Conservation (phyloP, 2,113 vertebrate species). For the Aphelocoma coerulescens region DNA sequence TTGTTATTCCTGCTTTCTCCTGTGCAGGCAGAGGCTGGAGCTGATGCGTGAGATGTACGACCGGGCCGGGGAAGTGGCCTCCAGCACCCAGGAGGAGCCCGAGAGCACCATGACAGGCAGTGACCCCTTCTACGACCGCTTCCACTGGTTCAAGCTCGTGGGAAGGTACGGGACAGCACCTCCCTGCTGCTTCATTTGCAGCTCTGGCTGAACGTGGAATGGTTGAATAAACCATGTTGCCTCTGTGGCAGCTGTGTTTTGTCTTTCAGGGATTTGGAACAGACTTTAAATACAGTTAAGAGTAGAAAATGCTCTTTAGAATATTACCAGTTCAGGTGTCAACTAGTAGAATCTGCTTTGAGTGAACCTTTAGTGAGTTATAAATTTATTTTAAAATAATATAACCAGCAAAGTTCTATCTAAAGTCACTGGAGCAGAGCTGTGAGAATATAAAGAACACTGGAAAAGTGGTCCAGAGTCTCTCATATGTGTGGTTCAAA, state of each 20-base stretch:
- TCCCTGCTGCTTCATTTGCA: neutral
- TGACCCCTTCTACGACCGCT: slow-evolving; percentile 97
- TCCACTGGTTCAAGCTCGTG: slow-evolving; percentile 98
- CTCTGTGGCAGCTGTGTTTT: neutral
- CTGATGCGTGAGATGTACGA: slow-evolving; percentile 99
- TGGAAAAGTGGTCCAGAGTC: neutral
- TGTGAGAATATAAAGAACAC: neutral
- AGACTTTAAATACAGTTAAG: neutral
- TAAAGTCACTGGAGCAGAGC: neutral
- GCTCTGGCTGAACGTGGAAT: neutral
- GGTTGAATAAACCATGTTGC: neutral
- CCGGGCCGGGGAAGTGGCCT: slow-evolving; percentile 91
- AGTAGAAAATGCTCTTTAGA: neutral
- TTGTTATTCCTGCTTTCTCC: neutral
- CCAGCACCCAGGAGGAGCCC: slow-evolving; percentile 79
- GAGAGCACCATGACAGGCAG: slow-evolving; percentile 87
- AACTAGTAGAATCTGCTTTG: neutral
- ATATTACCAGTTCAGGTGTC: neutral
- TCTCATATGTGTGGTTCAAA: neutral
- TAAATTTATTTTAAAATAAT: neutral
- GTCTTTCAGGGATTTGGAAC: neutral
- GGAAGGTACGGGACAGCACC: slow-evolving; percentile 81
- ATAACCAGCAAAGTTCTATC: neutral
- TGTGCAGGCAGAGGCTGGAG: slow-evolving; percentile 86
- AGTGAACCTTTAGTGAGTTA: neutral